Conservation (phyloP, 2,113 vertebrate genomes). For the Irena cyanogastra region DNA sequence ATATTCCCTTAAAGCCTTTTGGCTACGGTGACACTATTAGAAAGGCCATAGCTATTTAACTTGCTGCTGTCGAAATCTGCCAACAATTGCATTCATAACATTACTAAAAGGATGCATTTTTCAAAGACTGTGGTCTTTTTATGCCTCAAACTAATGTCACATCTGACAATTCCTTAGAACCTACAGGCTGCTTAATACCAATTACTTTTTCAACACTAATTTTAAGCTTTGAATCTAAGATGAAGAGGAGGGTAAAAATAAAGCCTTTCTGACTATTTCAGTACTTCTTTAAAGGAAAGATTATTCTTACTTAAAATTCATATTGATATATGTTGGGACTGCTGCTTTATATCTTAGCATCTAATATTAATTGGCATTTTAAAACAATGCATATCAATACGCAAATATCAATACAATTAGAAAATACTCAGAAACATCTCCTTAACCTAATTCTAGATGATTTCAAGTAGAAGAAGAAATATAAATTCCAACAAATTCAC, state of each 20-base stretch:
- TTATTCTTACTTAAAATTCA: not conserved
- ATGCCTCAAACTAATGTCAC: not conserved
- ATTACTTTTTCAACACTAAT: not conserved
- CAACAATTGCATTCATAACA: not conserved
- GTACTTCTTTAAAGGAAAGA: not conserved
- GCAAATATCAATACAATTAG: not conserved
- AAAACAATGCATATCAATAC: not conserved
- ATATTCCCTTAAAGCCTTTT: conserved; percentile 42
- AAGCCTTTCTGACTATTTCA: not conserved
- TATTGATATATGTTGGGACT: not conserved
- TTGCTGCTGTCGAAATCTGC: not conserved
- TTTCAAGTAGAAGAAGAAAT: not conserved
- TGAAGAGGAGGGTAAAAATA: not conserved
- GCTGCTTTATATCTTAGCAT: not conserved
- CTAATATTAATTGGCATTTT: not conserved
- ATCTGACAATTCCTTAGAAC: not conserved
- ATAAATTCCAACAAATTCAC: not conserved
- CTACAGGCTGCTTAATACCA: not conserved
- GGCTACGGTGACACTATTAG: conserved; percentile 39
- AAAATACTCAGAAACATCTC: not conserved
- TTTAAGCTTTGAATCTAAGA: not conserved
- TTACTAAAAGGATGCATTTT: conserved; percentile 2
- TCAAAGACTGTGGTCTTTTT: not conserved
- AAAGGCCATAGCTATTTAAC: conserved; percentile 29
- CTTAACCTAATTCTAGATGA: not conserved